Evolutionary conservation across 2,888 invertebrate genomes (phyloP).

Genomic region (Mesoligia furuncula): DNA sequence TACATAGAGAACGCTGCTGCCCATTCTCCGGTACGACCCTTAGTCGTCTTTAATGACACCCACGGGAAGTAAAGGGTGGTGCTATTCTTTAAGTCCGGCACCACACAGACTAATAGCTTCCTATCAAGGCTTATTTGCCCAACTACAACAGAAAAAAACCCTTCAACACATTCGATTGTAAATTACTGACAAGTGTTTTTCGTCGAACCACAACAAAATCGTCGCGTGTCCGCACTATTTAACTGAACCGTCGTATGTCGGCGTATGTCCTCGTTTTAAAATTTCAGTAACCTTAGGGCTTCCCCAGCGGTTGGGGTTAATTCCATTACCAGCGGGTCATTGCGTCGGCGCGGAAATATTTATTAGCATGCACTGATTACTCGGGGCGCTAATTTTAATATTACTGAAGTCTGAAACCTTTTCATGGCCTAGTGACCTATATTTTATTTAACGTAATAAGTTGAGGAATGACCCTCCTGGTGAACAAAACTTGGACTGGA

Average conservation of each 20-base stretch:
- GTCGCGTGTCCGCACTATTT: constrained; percentile 41
- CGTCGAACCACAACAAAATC: constrained; percentile 2
- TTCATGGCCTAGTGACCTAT: constrained; percentile 10
- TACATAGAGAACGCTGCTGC: too few species aligned
- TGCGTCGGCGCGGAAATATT: constrained; percentile 40
- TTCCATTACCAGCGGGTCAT: constrained; percentile 65
- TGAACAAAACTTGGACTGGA: neutral
- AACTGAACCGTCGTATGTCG: constrained; percentile 13
- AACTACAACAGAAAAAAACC: neutral
- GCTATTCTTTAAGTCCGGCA: too few species aligned
- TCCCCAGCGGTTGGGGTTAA: constrained; percentile 62
- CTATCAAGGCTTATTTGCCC: neutral
- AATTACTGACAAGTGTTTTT: constrained; percentile 14
- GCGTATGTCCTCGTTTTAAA: constrained; percentile 39
- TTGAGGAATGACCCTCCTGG: neutral
- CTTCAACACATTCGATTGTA: neutral
- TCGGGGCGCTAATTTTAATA: constrained; percentile 11
- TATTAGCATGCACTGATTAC: constrained; percentile 42
- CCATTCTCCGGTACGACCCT: too few species aligned
- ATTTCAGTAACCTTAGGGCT: constrained; percentile 62
- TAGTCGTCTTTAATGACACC: too few species aligned
- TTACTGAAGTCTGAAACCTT: neutral
- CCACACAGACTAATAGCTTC: neutral
- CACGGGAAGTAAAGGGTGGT: too few species aligned
- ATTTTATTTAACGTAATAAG: constrained; percentile 2